A percentile compares a stretch with the other conserved stretches of the same genome.
Conservation (phyloP, 2,113 vertebrate genomes). For the Lepisosteus osseus region DNA sequence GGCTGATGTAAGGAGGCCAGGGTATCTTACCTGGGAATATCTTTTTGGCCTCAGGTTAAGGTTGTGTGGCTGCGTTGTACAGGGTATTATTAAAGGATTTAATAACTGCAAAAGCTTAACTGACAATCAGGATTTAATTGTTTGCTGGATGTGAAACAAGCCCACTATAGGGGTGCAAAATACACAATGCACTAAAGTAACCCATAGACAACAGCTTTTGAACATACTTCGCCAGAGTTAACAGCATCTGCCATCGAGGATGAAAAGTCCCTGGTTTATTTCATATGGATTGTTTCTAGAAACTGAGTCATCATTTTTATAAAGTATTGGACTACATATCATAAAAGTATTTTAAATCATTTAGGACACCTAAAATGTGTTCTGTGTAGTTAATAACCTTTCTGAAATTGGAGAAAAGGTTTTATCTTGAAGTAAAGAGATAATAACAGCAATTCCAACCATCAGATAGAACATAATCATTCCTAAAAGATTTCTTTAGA, state of each 20-base stretch:
- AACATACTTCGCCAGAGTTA: background rate
- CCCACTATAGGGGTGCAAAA: background rate
- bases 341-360: too few relatives aligned
- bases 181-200: background rate
- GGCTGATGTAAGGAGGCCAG: too few relatives aligned
- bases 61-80: background rate
- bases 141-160: background rate
- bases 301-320: too few relatives aligned
- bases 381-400: too few relatives aligned
- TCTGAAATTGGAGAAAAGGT: too few relatives aligned
- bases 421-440: too few relatives aligned
- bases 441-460: too few relatives aligned
- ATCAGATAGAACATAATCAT: too few relatives aligned
- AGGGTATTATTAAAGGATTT: background rate
- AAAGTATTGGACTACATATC: too few relatives aligned
- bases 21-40: background rate
- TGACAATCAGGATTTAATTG: background rate
- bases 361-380: too few relatives aligned
- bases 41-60: background rate
- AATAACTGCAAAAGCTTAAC: slow-evolving; percentile 9
- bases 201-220: background rate
- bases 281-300: too few relatives aligned
- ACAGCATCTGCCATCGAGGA: background rate
- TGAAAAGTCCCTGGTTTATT: background rate
- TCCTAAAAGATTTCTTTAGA: too few relatives aligned